Evolutionary conservation across 1,140 invertebrate species (phyloP), one percentile per base, ranked within the genome.

Genomic region (Ceratosolen fusciceps): DNA sequence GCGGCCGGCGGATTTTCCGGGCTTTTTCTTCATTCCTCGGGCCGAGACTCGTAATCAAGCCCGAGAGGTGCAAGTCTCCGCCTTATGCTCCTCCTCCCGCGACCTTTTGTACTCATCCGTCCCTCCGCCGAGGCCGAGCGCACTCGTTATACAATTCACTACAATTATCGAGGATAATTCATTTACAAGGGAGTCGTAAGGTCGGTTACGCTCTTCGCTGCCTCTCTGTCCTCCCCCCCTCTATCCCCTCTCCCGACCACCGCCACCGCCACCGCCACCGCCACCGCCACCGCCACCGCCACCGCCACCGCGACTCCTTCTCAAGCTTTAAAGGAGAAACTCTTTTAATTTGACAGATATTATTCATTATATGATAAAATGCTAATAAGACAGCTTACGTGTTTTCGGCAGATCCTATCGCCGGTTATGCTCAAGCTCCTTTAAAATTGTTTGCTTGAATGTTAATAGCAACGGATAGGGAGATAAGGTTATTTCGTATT

Each of bases 301-400:
- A n/a, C n/a, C n/a, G n/a, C n/a, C n/a, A n/a, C n/a, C n/a, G n/a
- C n/a, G n/a, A 2, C 31, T 65, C 31, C 26, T 49, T 49, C n/a
- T 47, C 21, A 47, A 12, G 39, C 7, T 10, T 26, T 47, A 49
- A 47, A 70, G 49, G 67, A 5, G 47, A 72, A 72, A 56, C 26
- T 65, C 14, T 7, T 21, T 65, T 62, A 62, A 62, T 62, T 62
- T 65, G 31, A 37, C 16, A 37, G 60, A 65, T 65, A 65, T 37
- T 65, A 37, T 65, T 65, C 19, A n/a, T 26, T 77, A 62, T 78
- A 78, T 60, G 56, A 54, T 70, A 52, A 52, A 62, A 72, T 78
- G 76, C 26, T 78, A 78, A 78, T 71, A 24, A 16, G 54, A 62
- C 54, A 47, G 37, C 52, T 60, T 56, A 54, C 52, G n/a, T 77